Conservation (phyloP, 2,888 invertebrate species). For the Beris morrisii region DNA sequence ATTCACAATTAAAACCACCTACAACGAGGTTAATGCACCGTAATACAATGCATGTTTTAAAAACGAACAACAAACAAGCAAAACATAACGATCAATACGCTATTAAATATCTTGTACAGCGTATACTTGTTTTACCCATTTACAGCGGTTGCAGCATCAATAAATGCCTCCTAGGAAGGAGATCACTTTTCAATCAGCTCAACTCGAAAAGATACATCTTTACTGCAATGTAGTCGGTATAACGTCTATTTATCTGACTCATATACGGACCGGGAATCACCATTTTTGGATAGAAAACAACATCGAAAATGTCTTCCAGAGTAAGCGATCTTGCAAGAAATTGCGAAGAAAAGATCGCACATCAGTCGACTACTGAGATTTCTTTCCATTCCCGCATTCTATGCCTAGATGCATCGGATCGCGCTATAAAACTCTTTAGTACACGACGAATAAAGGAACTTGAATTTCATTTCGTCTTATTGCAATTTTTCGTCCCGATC, state of each 20-base stretch:
- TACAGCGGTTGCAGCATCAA: slow-evolving; percentile 22
- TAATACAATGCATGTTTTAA: neutral
- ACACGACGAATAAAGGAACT: too few species aligned
- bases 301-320: too few species aligned
- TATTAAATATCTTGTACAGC: slow-evolving; percentile 20
- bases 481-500: too few species aligned
- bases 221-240: neutral
- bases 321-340: too few species aligned
- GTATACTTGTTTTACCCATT: slow-evolving; percentile 14
- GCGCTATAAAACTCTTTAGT: too few species aligned
- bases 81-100: slow-evolving; percentile 24
- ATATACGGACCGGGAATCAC: slow-evolving; percentile 26
- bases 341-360: too few species aligned
- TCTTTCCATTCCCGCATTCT: too few species aligned
- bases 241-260: slow-evolving; percentile 5
- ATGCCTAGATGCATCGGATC: too few species aligned
- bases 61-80: slow-evolving; percentile 16
- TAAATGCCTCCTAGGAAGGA: slow-evolving; percentile 32
- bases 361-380: too few species aligned
- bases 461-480: too few species aligned
- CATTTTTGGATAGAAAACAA: slow-evolving; percentile 23
- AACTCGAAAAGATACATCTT: slow-evolving; percentile 26
- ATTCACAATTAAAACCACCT: slow-evolving; percentile 23
- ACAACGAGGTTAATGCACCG: slow-evolving; percentile 31
- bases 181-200: slow-evolving; percentile 32